Base-by-base conservation (phyloP, 2,888 invertebrate species). In the Sylvicola cinctus region DNA sequence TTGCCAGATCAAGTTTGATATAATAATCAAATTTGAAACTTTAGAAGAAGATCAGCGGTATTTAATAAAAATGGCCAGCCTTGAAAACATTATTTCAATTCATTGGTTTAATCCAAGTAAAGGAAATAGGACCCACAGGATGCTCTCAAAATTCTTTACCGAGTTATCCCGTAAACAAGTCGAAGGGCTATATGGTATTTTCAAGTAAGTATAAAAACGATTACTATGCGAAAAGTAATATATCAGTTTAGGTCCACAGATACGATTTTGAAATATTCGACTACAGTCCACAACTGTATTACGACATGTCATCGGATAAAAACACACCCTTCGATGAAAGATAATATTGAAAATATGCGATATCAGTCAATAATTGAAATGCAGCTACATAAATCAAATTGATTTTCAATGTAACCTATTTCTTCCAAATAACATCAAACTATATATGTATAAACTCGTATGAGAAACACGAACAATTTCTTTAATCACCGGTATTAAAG, bases 181-280 rank as follows among this genome's bases (percentile, higher is more conserved):
- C 41, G 61, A 73, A 42, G 72, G 75, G 42, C 66, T 90, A 16
- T 78, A 80, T 49, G 69, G 76, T 42, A 70, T 85, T 48, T 90
- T 83, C 52, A 74, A 67, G 74, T 83, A 55, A 54, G 47, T 27
- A 14, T 5, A 16, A 2, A 31, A 28, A 29, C 12, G 25, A 31
- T 16, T 31, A 17, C n/a, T 31, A 17, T 15, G 2, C 11, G 23
- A 34, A 10, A 17, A 11, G 28, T 13, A 28, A 26, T 8, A 30
- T 15, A 15, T 26, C 4, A 7, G 14, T 43, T 42, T 45, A 42
- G 43, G 44, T 41, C 67, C 65, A 20, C 63, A 83, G 83, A 54
- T 71, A 78, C 49, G 90, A 90, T 57, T 87, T 87, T 55, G 70
- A 75, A 51, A 63, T 90, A 40, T 90, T 90, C 61, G 80, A 77